A percentile compares a stretch with the other conserved stretches of the same genome.
These are phyloP conservation scores for Ooceraea biroi DNA, from an alignment of 1,140 invertebrate genomes.

Conservation along the genomic window DNA sequence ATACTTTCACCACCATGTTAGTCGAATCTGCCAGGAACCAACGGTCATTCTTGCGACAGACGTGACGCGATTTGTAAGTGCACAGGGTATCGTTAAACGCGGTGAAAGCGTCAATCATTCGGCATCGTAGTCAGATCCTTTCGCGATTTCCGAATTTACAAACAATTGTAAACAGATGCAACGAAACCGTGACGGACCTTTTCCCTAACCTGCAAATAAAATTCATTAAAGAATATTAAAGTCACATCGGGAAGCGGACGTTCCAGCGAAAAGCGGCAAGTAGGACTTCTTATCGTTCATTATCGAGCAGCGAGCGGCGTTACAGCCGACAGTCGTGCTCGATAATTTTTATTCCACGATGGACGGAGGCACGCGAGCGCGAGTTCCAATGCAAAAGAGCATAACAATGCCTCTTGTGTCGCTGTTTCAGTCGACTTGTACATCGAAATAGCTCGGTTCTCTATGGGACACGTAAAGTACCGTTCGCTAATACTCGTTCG, in stretches of 20 bases:
- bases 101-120: constrained; percentile 46
- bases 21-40: constrained; percentile 17
- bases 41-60: constrained; percentile 24
- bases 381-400: not conserved
- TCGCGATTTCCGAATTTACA: not conserved
- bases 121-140: not conserved
- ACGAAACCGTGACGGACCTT: no score
- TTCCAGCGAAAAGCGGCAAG: not conserved
- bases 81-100: not conserved
- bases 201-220: not conserved
- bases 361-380: constrained; percentile 6
- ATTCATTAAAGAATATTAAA: not conserved
- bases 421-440: constrained; percentile 32
- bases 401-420: constrained; percentile 22
- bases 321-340: not conserved
- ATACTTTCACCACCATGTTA: constrained; percentile 52
- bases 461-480: constrained; percentile 9
- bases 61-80: constrained; percentile 49
- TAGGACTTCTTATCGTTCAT: constrained; percentile 23
- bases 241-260: not conserved
- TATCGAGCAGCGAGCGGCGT: constrained; percentile 13
- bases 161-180: not conserved
- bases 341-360: constrained; percentile 43
- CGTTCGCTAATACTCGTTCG: constrained; percentile 20
- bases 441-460: constrained; percentile 39